A percentile compares a stretch with the other conserved stretches of the same genome.
Conservation (phyloP, 2,113 vertebrate genomes). For the Limnothrissa miodon region DNA sequence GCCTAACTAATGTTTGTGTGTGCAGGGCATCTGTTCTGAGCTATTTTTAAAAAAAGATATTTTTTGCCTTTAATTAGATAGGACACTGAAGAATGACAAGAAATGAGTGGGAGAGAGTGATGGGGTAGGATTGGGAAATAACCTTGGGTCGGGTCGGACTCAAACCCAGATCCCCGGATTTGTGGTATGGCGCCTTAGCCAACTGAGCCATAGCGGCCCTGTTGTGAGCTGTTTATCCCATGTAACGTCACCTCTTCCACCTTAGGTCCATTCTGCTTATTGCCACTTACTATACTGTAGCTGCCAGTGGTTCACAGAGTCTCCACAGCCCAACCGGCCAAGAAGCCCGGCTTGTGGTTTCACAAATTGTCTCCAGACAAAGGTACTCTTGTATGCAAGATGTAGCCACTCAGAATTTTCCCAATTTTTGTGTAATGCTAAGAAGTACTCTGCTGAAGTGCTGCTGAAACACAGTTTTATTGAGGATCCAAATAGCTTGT, state of each 20-base stretch:
- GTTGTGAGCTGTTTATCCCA: not conserved
- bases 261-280: not conserved
- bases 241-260: not conserved
- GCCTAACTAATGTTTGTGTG: not conserved
- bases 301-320: not conserved
- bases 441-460: not conserved
- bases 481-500: conserved; percentile 39
- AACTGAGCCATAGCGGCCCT: no score
- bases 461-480: conserved; percentile 35
- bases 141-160: no score
- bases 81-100: no score
- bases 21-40: not conserved
- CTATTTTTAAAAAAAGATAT: no score
- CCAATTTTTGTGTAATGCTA: not conserved
- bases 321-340: not conserved
- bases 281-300: not conserved
- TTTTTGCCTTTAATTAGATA: no score
- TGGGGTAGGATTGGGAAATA: no score
- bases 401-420: not conserved
- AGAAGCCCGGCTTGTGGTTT: not conserved
- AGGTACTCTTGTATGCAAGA: not conserved
- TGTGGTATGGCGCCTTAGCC: no score
- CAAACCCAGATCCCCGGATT: no score
- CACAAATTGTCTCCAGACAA: not conserved
- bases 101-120: no score